phyloP scores from a whole-genome alignment of 2,797 vertebrate genomes.

The Molossus molossus region DNA sequence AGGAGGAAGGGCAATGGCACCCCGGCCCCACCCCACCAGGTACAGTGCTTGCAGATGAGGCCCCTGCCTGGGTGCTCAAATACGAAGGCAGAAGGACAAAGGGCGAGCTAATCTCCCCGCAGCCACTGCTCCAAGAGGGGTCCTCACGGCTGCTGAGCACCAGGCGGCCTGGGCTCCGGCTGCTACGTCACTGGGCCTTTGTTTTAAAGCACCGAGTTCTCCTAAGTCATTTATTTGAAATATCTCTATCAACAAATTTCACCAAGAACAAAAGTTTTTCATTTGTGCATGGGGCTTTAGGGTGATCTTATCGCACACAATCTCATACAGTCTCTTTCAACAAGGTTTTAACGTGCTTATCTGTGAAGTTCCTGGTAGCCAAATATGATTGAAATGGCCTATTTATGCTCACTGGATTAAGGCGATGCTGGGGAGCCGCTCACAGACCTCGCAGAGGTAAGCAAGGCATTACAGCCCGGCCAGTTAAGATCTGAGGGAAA shows the following conservation, averaged over 20 bases:
- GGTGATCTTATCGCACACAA: conserved; percentile 89
- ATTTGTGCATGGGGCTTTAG: conserved; percentile 81
- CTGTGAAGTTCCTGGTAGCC: conserved; percentile 88
- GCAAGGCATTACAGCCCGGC: conserved; percentile 89
- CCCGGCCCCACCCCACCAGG: neutral
- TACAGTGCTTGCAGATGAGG: neutral
- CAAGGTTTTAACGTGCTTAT: conserved; percentile 91
- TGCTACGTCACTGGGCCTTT: neutral
- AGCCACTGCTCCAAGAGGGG: conserved; percentile 14
- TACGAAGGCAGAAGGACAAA: conserved; percentile 72
- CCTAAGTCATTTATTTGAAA: conserved; percentile 84
- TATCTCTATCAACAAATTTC: conserved; percentile 90
- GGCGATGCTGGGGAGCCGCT: conserved; percentile 89
- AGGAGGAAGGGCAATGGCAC: neutral
- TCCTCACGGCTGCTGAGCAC: neutral
- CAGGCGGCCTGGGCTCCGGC: neutral
- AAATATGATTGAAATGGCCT: conserved; percentile 93
- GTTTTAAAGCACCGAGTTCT: conserved; percentile 77
- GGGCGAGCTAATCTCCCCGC: conserved; percentile 65
- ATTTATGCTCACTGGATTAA: conserved; percentile 92
- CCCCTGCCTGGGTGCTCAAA: neutral
- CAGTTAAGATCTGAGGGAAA: conserved; percentile 89
- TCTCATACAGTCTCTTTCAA: conserved; percentile 90
- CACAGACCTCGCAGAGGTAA: conserved; percentile 91
- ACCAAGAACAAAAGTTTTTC: conserved; percentile 89